Percentiles rank a stretch among this genome's conserved stretches.
These are phyloP conservation scores for Zelleria hepariella DNA, from an alignment of 2,888 invertebrate species.

Conservation along the genomic window DNA sequence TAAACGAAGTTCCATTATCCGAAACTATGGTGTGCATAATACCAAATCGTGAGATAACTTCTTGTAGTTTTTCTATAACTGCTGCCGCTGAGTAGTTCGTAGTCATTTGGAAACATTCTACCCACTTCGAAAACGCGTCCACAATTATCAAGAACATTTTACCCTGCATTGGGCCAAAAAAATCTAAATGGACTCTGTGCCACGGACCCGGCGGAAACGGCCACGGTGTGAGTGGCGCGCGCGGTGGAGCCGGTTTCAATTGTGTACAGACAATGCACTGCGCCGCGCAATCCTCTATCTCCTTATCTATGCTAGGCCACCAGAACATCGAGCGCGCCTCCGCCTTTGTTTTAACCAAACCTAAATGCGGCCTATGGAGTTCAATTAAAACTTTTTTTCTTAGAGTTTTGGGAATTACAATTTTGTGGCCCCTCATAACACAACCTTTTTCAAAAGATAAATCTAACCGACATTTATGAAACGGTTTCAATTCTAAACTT, in stretches of 20 bases:
- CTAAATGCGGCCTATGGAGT: not conserved
- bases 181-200: not conserved
- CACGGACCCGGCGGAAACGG: too few species aligned
- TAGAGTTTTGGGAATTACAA: not conserved
- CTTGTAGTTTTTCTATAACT: conserved; percentile 9
- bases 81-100: not conserved
- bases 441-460: not conserved
- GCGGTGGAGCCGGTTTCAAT: not conserved
- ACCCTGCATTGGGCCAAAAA: conserved; percentile 4
- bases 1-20: conserved; percentile 8
- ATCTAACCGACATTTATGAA: not conserved
- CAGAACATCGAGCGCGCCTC: not conserved
- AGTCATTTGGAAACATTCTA: conserved; percentile 9
- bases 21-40: conserved; percentile 4
- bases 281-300: not conserved
- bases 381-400: not conserved
- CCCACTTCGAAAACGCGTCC: conserved; percentile 12
- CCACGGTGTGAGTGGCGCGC: not conserved
- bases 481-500: not conserved
- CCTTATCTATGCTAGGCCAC: not conserved
- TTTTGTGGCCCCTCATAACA: not conserved
- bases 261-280: not conserved
- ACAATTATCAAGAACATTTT: conserved; percentile 7
- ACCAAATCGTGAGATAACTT: conserved; percentile 12
- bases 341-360: not conserved